A percentile compares a stretch with the other conserved stretches of the same genome.
phyloP scores from a whole-genome alignment of 2,888 invertebrate species.

The Caenorhabditis sp. region DNA sequence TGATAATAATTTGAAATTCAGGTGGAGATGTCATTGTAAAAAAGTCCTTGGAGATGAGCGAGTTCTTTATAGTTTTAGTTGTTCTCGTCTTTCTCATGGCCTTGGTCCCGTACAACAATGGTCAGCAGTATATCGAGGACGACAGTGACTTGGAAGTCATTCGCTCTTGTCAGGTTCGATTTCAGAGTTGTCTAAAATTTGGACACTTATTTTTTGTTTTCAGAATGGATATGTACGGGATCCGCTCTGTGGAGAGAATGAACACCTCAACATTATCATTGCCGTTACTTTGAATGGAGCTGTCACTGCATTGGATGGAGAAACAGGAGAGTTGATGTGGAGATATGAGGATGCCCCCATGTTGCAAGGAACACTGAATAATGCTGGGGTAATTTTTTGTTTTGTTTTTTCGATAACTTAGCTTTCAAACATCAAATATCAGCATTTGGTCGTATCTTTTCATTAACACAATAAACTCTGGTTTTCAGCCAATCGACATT shows the following conservation, averaged over 20 bases:
- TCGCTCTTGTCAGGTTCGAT: constrained; percentile 16
- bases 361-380: constrained; percentile 48
- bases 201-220: constrained; percentile 21
- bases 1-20: constrained; percentile 26
- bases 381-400: constrained; percentile 45
- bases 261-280: constrained; percentile 40
- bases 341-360: constrained; percentile 48
- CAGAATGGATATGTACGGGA: constrained; percentile 36
- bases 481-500: constrained; percentile 61
- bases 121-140: constrained; percentile 36
- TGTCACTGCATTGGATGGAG: constrained; percentile 56
- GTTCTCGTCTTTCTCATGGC: constrained; percentile 55
- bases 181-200: no score
- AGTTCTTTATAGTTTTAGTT: constrained; percentile 60
- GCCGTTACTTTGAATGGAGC: constrained; percentile 54
- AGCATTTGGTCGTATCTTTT: no score
- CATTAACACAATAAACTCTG: not conserved
- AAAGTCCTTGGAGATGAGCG: constrained; percentile 30
- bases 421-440: no score
- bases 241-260: constrained; percentile 22
- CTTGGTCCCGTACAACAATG: constrained; percentile 50
- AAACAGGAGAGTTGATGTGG: constrained; percentile 56
- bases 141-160: constrained; percentile 34
- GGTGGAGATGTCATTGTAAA: constrained; percentile 64
- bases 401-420: no score